These are phyloP conservation scores for Lepas anatifera DNA, from an alignment of 2,888 invertebrate species.

Conservation along the genomic window DNA sequence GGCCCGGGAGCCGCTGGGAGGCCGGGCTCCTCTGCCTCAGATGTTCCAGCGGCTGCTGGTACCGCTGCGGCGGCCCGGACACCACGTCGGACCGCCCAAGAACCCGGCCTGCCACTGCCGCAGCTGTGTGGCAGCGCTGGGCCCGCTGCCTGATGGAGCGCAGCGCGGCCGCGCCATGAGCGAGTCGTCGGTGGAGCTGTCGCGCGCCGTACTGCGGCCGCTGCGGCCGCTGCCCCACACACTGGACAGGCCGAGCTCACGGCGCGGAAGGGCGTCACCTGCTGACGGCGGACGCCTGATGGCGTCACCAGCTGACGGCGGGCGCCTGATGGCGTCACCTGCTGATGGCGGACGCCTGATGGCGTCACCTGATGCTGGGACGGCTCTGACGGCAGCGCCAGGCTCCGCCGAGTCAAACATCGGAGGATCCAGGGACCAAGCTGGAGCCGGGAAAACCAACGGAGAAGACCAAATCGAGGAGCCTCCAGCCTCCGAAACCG, in stretches of 20 bases:
- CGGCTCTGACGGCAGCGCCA: too few species aligned
- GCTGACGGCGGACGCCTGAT: too few species aligned
- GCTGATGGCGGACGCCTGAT: too few species aligned
- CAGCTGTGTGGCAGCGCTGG: constrained; percentile 13
- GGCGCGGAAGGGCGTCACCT: too few species aligned
- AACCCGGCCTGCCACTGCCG: constrained; percentile 24
- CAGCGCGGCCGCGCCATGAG: neutral
- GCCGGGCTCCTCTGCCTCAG: constrained; percentile 7
- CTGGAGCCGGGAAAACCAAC: too few species aligned
- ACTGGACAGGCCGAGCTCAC: neutral
- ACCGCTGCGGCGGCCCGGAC: constrained; percentile 19
- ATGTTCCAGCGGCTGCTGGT: constrained; percentile 21
- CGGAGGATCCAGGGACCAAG: too few species aligned
- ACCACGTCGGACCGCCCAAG: constrained; percentile 24
- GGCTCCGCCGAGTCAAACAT: too few species aligned
- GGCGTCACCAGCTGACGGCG: too few species aligned
- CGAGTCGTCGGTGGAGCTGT: neutral
- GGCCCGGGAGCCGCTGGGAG: neutral
- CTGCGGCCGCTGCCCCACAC: neutral
- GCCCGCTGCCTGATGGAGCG: neutral
- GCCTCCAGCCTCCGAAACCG: too few species aligned
- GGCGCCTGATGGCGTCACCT: too few species aligned
- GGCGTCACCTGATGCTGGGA: too few species aligned
- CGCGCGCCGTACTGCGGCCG: neutral
- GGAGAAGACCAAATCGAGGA: too few species aligned